A percentile compares a stretch with the other conserved stretches of the same genome.
Evolutionary conservation across 2,113 vertebrate genomes (phyloP).

Genomic region (Onychorhynchus coronatus): DNA sequence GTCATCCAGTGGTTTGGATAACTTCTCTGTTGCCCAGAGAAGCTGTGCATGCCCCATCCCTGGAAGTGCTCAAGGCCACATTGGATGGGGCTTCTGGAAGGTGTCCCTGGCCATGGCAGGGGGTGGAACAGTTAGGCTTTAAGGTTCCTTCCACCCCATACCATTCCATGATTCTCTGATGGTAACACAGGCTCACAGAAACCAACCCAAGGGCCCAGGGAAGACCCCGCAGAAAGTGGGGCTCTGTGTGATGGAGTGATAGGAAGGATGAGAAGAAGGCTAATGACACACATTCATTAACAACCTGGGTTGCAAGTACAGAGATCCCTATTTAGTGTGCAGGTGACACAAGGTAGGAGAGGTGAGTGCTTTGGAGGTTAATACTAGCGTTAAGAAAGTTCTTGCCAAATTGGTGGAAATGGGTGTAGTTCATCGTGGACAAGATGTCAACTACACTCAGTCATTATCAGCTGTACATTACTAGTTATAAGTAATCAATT

Average conservation of each 20-base stretch:
- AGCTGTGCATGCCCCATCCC: not conserved
- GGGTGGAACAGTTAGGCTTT: not conserved
- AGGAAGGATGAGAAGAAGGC: not conserved
- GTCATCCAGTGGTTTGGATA: fast-evolving
- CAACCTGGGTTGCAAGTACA: not conserved
- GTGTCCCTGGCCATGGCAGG: not conserved
- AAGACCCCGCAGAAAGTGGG: not conserved
- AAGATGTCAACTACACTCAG: not conserved
- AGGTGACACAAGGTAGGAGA: not conserved
- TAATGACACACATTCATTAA: not conserved
- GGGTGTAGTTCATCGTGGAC: not conserved
- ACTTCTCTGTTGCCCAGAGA: not conserved
- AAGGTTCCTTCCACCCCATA: not conserved
- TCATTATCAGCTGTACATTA: not conserved
- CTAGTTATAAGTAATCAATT: not conserved
- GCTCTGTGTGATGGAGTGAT: fast-evolving
- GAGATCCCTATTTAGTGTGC: not conserved
- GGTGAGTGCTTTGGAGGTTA: not conserved
- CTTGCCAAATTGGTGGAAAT: not conserved
- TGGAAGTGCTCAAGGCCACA: not conserved
- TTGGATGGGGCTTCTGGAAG: not conserved
- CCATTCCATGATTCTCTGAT: not conserved
- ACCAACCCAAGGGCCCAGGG: not conserved
- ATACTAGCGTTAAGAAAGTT: not conserved
- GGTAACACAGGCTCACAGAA: not conserved